Evolutionary conservation across 2,113 vertebrate genomes (phyloP).

Genomic region (Chaetodon trifascialis): DNA sequence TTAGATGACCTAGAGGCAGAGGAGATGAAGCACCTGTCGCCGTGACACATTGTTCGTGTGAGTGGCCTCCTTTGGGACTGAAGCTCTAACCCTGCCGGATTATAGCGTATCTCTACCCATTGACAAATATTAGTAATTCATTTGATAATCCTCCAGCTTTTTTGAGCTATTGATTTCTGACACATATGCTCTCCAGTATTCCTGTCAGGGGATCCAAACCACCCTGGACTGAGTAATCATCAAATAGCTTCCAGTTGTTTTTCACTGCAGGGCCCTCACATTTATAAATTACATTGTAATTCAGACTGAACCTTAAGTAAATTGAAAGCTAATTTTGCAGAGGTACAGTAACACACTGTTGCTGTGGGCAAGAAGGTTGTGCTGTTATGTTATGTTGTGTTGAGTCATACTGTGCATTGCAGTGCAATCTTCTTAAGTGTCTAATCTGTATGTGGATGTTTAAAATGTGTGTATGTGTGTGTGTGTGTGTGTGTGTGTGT

Average conservation of each 20-base stretch:
- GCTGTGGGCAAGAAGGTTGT: not conserved
- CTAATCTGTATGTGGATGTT: not conserved
- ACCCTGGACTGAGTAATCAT: not conserved
- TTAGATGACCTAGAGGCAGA: constrained; percentile 47
- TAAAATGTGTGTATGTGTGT: not conserved
- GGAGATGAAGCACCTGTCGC: constrained; percentile 49
- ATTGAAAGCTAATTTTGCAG: constrained; percentile 16
- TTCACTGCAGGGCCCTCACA: not conserved
- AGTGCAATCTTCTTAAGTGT: constrained; percentile 24
- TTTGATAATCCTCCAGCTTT: not conserved
- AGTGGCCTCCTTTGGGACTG: constrained; percentile 2
- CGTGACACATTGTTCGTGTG: constrained; percentile 45
- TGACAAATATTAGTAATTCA: not conserved
- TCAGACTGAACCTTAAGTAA: constrained; percentile 1
- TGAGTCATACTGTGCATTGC: constrained; percentile 14
- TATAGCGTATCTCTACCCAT: not conserved
- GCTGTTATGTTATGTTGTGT: not conserved
- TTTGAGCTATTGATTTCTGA: not conserved
- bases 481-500: not conserved
- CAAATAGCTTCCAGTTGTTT: not conserved
- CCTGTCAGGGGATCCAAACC: not conserved
- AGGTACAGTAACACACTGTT: not conserved
- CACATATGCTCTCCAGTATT: not conserved
- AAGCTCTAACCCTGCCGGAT: constrained; percentile 34
- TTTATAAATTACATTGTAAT: constrained; percentile 13